Conservation (phyloP, 2,113 vertebrate genomes). For the Nerophis ophidion region DNA sequence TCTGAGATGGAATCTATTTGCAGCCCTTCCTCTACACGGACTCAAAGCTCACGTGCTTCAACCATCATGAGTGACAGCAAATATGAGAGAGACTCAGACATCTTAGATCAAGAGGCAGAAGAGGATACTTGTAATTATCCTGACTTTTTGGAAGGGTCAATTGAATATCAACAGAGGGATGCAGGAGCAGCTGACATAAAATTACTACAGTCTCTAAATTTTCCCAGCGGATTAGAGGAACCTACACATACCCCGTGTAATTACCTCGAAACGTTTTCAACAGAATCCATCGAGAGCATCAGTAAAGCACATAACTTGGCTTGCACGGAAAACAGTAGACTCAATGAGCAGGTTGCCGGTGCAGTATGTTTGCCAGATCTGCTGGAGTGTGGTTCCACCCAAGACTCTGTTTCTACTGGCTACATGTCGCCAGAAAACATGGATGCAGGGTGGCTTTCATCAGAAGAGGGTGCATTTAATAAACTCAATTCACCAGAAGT, state of each 20-base stretch:
- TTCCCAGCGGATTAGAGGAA: background rate
- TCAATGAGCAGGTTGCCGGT: background rate
- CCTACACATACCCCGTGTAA: background rate
- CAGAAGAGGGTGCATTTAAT: too few species aligned
- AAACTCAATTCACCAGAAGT: too few species aligned
- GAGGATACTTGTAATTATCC: background rate
- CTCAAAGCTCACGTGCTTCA: too few species aligned
- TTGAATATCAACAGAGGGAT: background rate
- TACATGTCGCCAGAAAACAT: background rate
- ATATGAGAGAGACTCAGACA: background rate
- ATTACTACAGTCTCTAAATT: background rate
- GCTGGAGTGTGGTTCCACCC: too few species aligned
- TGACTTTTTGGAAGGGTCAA: background rate
- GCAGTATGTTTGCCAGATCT: background rate
- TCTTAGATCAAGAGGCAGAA: background rate
- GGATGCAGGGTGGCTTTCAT: background rate
- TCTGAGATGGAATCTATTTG: background rate
- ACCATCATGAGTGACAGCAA: background rate
- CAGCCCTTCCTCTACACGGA: background rate
- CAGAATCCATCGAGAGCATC: background rate
- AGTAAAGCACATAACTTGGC: background rate
- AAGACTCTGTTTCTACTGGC: background rate
- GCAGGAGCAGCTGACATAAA: background rate
- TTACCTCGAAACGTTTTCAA: background rate
- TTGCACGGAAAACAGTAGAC: too few species aligned